Conservation (phyloP, 2,797 vertebrate genomes). For the Lophotriccus pileatus region DNA sequence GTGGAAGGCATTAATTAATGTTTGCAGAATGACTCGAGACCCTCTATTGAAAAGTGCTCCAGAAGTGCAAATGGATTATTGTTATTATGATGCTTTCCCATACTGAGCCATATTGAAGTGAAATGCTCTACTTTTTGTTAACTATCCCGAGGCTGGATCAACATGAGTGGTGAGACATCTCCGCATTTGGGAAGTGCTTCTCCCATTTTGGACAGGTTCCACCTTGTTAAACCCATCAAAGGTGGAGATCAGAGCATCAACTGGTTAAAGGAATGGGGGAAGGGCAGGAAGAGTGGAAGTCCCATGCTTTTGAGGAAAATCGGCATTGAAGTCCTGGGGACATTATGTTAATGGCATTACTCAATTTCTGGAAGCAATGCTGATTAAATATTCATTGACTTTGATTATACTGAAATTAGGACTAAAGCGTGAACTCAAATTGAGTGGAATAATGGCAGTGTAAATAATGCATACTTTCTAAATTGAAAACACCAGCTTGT, state of each 20-base stretch:
- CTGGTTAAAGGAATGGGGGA: constrained; percentile 30
- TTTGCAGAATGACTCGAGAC: background rate
- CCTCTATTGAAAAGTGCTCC: constrained; percentile 12
- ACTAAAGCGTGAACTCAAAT: constrained; percentile 85
- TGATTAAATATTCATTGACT: constrained; percentile 93
- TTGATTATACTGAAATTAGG: constrained; percentile 91
- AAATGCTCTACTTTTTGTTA: background rate
- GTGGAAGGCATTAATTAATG: constrained; percentile 50
- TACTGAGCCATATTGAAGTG: background rate
- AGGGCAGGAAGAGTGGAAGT: constrained; percentile 62
- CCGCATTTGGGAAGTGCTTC: background rate
- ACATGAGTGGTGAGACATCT: background rate
- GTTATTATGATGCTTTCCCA: background rate
- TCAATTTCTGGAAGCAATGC: constrained; percentile 86
- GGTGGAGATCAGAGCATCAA: background rate
- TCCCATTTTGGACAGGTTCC: background rate
- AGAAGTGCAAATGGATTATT: constrained; percentile 49
- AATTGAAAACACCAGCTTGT: constrained; percentile 86
- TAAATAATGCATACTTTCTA: constrained; percentile 90
- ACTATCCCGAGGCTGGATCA: background rate
- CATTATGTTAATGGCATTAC: constrained; percentile 87
- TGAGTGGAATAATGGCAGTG: constrained; percentile 86
- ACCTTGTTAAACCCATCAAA: background rate
- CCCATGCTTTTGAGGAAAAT: constrained; percentile 77
- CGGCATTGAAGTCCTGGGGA: constrained; percentile 78